phyloP scores from a whole-genome alignment of 2,888 invertebrate genomes.

The Acronicta aceris region DNA sequence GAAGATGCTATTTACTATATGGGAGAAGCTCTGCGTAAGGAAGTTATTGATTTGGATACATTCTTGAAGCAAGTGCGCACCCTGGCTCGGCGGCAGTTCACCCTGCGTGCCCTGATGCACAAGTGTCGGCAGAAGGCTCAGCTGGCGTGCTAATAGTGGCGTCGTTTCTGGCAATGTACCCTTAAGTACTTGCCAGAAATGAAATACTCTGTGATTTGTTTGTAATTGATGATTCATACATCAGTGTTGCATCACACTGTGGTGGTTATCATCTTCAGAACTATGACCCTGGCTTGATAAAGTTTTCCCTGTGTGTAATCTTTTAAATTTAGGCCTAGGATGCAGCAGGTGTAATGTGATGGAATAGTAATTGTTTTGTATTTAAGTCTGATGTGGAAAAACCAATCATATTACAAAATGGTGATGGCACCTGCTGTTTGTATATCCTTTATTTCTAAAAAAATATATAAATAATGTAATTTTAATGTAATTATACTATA shows the following conservation, averaged over 20 bases:
- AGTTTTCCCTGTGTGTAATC: conserved; percentile 10
- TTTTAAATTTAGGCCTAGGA: conserved; percentile 21
- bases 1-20: conserved; percentile 99
- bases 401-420: neutral
- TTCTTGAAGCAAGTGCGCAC: conserved; percentile 99
- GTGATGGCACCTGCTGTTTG: neutral
- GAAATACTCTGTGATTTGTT: conserved; percentile 51
- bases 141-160: conserved; percentile 90
- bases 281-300: conserved; percentile 14
- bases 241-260: conserved; percentile 24
- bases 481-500: conserved; percentile 37
- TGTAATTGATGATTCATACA: conserved; percentile 49
- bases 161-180: conserved; percentile 56
- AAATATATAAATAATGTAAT: conserved; percentile 28
- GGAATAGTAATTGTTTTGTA: neutral
- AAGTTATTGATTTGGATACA: conserved; percentile 98
- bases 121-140: conserved; percentile 99
- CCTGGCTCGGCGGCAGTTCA: conserved; percentile 98
- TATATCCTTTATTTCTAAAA: conserved; percentile 5
- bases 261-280: conserved; percentile 20
- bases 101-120: conserved; percentile 98
- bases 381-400: neutral
- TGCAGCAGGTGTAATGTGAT: conserved; percentile 4
- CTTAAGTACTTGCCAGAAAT: conserved; percentile 51
- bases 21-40: conserved; percentile 97